These are phyloP conservation scores for Andrena bicolor DNA, from an alignment of 2,888 invertebrate species.

Conservation along the genomic window DNA sequence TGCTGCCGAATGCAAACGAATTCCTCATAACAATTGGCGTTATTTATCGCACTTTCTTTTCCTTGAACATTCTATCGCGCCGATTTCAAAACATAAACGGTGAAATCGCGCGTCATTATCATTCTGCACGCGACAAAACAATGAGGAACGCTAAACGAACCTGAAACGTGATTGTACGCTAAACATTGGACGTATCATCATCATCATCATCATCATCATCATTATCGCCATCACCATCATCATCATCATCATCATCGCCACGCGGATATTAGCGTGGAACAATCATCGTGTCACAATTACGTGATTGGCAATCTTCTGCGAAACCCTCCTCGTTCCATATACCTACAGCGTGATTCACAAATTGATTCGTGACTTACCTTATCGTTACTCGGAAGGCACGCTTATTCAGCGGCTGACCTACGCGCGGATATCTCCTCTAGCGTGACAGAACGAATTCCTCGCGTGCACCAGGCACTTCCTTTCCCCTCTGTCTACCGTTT, in stretches of 20 bases:
- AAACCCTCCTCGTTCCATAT: conserved; percentile 33
- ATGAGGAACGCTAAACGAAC: conserved; percentile 13
- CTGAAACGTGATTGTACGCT: conserved; percentile 28
- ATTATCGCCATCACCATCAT: conserved; percentile 11
- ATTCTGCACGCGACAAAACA: conserved; percentile 30
- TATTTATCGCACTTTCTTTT: background rate
- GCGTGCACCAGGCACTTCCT: conserved; percentile 20
- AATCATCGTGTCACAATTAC: conserved; percentile 60
- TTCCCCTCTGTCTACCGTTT: conserved; percentile 10
- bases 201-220: conserved; percentile 24
- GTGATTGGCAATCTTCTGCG: conserved; percentile 55
- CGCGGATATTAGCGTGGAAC: conserved; percentile 50
- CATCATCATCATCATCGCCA: conserved; percentile 31
- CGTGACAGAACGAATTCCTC: conserved; percentile 45
- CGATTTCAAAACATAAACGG: conserved; percentile 7
- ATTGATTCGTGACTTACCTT: conserved; percentile 51
- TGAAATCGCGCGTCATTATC: conserved; percentile 5
- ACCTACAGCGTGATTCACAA: conserved; percentile 37
- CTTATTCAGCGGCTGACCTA: conserved; percentile 39
- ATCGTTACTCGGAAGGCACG: conserved; percentile 60
- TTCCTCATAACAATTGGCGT: background rate
- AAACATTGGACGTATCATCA: conserved; percentile 40
- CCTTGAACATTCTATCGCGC: background rate
- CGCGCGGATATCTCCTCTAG: conserved; percentile 24
- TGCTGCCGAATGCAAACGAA: background rate